Evolutionary conservation across 2,888 invertebrate species (phyloP).

Genomic region (Salticus scenicus): DNA sequence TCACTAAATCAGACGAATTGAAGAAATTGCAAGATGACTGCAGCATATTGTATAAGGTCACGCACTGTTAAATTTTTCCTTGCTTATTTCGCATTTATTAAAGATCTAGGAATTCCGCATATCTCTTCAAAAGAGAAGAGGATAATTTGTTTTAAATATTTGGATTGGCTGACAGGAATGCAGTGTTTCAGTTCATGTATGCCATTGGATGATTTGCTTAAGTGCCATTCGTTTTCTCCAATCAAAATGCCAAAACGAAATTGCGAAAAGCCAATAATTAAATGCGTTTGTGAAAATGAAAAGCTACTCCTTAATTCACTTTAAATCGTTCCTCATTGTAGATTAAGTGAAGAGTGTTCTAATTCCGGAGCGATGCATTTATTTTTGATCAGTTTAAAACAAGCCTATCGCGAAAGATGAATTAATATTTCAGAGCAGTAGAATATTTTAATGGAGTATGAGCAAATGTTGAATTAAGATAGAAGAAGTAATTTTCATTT

Average conservation of each 20-base stretch:
- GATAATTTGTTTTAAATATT: constrained; percentile 56
- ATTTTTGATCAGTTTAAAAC: constrained; percentile 1
- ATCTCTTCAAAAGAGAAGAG: constrained; percentile 33
- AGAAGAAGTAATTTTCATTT: background rate
- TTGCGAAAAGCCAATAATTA: constrained; percentile 53
- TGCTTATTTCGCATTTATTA: constrained; percentile 53
- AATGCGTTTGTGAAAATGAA: constrained; percentile 25
- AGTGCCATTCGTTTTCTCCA: constrained; percentile 23
- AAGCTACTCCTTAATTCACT: constrained; percentile 6
- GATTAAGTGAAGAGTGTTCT: constrained; percentile 12
- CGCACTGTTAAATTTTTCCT: constrained; percentile 52
- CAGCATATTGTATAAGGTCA: constrained; percentile 60
- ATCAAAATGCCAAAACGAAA: constrained; percentile 36
- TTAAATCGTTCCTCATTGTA: constrained; percentile 12
- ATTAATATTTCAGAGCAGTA: background rate
- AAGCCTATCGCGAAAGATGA: background rate
- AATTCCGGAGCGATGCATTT: background rate
- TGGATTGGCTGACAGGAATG: constrained; percentile 37
- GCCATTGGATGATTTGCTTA: constrained; percentile 42
- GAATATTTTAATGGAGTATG: background rate
- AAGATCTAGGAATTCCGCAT: constrained; percentile 48
- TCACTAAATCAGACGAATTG: background rate
- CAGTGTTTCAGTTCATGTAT: constrained; percentile 24
- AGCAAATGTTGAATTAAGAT: background rate
- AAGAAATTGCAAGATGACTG: constrained; percentile 21